These are phyloP conservation scores for Arothron firmamentum DNA, from an alignment of 2,113 vertebrate genomes.

Conservation along the genomic window DNA sequence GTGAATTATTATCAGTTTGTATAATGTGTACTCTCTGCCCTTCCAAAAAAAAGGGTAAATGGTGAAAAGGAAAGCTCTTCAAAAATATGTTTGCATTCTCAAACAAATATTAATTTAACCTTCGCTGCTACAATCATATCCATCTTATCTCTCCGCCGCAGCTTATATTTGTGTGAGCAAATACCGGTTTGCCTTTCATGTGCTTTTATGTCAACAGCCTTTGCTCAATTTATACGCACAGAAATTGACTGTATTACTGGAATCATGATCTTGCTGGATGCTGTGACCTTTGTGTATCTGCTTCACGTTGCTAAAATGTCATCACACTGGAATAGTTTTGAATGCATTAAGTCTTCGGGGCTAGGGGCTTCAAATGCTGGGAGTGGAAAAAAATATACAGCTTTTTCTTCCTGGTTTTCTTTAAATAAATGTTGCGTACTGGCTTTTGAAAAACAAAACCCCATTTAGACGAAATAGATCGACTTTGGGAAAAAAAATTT, in stretches of 20 bases:
- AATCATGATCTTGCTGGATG: conserved; percentile 1
- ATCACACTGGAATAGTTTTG: conserved; percentile 11
- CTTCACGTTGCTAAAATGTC: background rate
- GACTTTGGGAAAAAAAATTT: too few relatives aligned
- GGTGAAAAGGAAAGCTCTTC: background rate
- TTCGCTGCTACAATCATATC: background rate
- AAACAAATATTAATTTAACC: conserved; percentile 20
- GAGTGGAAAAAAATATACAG: background rate
- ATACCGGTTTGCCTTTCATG: background rate
- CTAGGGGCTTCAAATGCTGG: conserved; percentile 9
- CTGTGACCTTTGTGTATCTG: conserved; percentile 37
- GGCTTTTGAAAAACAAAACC: too few relatives aligned
- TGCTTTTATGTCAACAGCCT: conserved; percentile 9
- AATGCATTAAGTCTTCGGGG: conserved; percentile 9
- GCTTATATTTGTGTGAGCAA: conserved; percentile 7
- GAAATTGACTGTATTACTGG: conserved; percentile 16
- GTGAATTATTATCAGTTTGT: too few relatives aligned
- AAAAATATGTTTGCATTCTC: background rate
- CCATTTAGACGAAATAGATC: too few relatives aligned
- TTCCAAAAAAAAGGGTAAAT: too few relatives aligned
- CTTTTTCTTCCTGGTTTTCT: background rate
- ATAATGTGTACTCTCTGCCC: too few relatives aligned
- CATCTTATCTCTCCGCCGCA: background rate
- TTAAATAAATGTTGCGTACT: too few relatives aligned
- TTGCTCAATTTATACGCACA: conserved; percentile 37